Evolutionary conservation across 1,140 invertebrate species (phyloP), one percentile per base, ranked within the genome.

Genomic region (Drosophila nigrodunni): DNA sequence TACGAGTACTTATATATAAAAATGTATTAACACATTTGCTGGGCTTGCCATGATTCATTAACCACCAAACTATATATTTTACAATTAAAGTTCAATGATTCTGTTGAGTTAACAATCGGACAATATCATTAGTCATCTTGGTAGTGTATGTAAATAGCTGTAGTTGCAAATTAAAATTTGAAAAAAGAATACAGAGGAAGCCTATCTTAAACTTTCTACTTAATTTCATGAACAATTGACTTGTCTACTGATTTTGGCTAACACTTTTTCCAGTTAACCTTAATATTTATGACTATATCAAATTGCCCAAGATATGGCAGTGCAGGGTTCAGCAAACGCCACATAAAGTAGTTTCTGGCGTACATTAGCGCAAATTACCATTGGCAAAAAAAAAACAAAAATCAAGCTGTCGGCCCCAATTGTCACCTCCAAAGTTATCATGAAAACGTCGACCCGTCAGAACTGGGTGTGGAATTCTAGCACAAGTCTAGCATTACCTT

Each of bases 341-440:
- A 65, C 77, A 70, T 80, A 70, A 76, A 64, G 65, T 41, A 69
- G 59, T 62, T 82, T 76, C 64, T 69, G 76, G 79, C 44, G 35
- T 69, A 59, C 79, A 86, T 86, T 86, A 86, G 68, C 68, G 72
- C 65, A 82, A 79, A 86, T 86, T 88, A 77, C 76, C 77, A 82
- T 83, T 82, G 66, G 62, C 67, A 74, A 79, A 79, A 82, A 30
- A 30, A 4, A 6, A 30, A 30, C 0, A 30, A 30, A 30, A 30
- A 30, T 3, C 25, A 30, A 88, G 83, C 75, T 88, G 82, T 87
- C 88, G 83, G 82, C 82, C 83, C 83, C 82, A 86, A 86, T 86
- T 86, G 82, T 86, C 82, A 86, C 82, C 82, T 86, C 71, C 57
- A 87, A 64, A 77, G 69, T 86, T 75, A 85, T 86, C 80, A 78